Conservation (phyloP, 2,888 invertebrate genomes). For the Sinohyriopsis cumingii region DNA sequence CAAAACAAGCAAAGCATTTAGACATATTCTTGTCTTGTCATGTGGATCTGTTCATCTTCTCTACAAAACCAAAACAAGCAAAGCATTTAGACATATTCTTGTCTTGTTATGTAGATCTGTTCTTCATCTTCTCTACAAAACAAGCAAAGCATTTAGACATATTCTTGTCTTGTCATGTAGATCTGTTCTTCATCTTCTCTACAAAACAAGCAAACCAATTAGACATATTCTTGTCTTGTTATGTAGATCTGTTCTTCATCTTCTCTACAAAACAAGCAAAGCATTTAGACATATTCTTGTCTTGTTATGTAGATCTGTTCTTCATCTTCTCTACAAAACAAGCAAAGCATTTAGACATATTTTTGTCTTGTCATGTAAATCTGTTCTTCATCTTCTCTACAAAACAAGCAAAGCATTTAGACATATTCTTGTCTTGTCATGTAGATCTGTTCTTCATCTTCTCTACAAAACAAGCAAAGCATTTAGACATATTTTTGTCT, state of each 20-base stretch:
- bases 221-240: no score
- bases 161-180: no score
- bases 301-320: constrained; percentile 18
- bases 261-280: constrained; percentile 31
- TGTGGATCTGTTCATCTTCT: constrained; percentile 31
- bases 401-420: constrained; percentile 3
- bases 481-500: no score
- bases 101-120: neutral
- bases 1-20: constrained; percentile 4
- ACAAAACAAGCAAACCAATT: constrained; percentile 7
- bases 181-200: constrained; percentile 45
- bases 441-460: constrained; percentile 41
- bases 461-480: constrained; percentile 28
- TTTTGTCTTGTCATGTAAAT: no score
- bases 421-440: no score
- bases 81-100: no score
- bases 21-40: no score
- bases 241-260: constrained; percentile 42
- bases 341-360: no score
- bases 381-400: constrained; percentile 47
- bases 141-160: no score
- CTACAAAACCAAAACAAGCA: constrained; percentile 28
- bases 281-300: no score
- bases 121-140: constrained; percentile 49
- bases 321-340: constrained; percentile 45